A percentile compares a stretch with the other conserved stretches of the same genome.
Evolutionary conservation across 2,888 invertebrate species (phyloP).

Genomic region (Aradus depressus): DNA sequence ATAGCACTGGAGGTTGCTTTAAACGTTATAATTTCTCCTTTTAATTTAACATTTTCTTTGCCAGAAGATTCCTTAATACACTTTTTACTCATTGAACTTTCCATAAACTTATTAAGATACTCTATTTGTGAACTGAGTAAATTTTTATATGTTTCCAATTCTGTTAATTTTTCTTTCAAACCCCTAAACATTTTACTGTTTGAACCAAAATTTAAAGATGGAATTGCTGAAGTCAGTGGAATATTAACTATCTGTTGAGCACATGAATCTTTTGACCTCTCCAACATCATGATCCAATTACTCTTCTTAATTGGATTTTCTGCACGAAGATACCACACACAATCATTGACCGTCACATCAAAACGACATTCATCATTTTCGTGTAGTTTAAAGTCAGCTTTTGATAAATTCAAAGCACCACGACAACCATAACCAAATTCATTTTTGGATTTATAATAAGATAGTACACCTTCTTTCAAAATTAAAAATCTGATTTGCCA

Average conservation of each 20-base stretch:
- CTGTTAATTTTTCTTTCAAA: too few relatives aligned
- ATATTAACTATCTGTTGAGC: too few relatives aligned
- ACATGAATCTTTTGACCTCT: too few relatives aligned
- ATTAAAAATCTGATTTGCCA: conserved; percentile 98
- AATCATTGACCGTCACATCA: conserved; percentile 93
- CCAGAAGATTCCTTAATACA: neutral
- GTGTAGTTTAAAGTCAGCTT: conserved; percentile 92
- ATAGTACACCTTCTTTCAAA: conserved; percentile 86
- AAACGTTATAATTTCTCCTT: too few relatives aligned
- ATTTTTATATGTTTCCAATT: too few relatives aligned
- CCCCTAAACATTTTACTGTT: too few relatives aligned
- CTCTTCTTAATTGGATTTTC: conserved; percentile 77
- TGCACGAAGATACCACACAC: conserved; percentile 92
- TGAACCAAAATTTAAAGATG: too few relatives aligned
- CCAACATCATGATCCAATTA: conserved; percentile 86
- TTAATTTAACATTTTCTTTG: neutral
- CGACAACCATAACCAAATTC: conserved; percentile 93
- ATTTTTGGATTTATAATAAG: conserved; percentile 93
- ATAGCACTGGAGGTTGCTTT: neutral
- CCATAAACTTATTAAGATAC: too few relatives aligned
- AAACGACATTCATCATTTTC: conserved; percentile 97
- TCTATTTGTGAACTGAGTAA: too few relatives aligned
- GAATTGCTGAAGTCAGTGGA: too few relatives aligned
- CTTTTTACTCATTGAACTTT: too few relatives aligned
- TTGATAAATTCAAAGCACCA: conserved; percentile 87